These are phyloP conservation scores for Galbula dea DNA, from an alignment of 2,113 vertebrate genomes.

Conservation along the genomic window DNA sequence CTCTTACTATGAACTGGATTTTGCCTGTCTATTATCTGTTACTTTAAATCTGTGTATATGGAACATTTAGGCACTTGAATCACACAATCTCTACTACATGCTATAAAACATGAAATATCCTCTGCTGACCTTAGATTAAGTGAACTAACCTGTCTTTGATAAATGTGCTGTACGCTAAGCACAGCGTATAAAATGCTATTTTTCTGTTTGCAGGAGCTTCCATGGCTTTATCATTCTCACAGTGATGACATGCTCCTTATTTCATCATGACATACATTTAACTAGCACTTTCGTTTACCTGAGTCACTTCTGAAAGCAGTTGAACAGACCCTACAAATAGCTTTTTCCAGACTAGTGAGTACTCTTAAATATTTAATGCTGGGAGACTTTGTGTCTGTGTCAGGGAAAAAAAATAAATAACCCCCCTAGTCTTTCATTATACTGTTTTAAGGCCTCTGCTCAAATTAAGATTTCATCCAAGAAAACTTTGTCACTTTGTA, in stretches of 20 bases:
- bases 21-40: background rate
- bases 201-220: background rate
- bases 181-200: background rate
- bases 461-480: constrained; percentile 45
- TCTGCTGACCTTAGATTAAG: background rate
- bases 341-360: background rate
- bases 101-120: background rate
- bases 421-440: background rate
- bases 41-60: background rate
- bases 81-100: background rate
- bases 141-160: background rate
- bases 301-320: background rate
- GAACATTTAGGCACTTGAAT: background rate
- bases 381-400: background rate
- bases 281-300: background rate
- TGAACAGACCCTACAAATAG: background rate
- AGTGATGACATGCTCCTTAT: background rate
- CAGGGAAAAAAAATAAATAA: background rate
- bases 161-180: background rate
- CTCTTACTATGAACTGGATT: background rate
- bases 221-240: background rate
- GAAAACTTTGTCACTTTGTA: constrained; percentile 6
- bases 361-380: background rate
- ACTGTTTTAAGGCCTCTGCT: background rate
- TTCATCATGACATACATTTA: background rate